These are phyloP conservation scores for Orius insidiosus DNA, from an alignment of 1,140 invertebrate species.

Conservation along the genomic window DNA sequence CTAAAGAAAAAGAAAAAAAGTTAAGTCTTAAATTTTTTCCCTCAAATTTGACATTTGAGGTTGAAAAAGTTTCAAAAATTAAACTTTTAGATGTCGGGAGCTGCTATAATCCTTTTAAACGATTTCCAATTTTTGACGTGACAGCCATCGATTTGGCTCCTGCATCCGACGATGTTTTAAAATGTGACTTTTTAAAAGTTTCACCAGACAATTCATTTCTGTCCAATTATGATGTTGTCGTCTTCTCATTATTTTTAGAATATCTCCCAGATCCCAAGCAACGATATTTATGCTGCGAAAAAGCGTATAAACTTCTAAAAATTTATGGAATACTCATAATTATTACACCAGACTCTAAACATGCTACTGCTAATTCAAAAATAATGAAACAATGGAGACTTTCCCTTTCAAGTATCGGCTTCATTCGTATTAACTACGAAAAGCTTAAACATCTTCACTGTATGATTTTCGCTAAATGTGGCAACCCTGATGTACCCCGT, in stretches of 20 bases:
- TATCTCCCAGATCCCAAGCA: slow-evolving; percentile 67
- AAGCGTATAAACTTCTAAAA: slow-evolving; percentile 59
- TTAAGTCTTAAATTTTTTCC: slow-evolving; percentile 8
- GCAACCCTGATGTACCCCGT: slow-evolving; percentile 32
- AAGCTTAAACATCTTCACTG: slow-evolving; percentile 78
- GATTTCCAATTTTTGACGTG: slow-evolving; percentile 48
- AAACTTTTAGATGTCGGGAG: slow-evolving; percentile 78
- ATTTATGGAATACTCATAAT: slow-evolving; percentile 62
- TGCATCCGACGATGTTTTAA: slow-evolving; percentile 45
- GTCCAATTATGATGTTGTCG: slow-evolving; percentile 51
- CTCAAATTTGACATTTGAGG: not conserved
- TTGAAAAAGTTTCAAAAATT: slow-evolving; percentile 22
- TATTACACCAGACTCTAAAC: slow-evolving; percentile 81
- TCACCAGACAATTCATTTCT: slow-evolving; percentile 21
- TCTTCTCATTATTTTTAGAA: slow-evolving; percentile 78
- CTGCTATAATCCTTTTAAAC: slow-evolving; percentile 77
- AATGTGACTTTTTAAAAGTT: slow-evolving; percentile 68
- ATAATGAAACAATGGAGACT: slow-evolving; percentile 76
- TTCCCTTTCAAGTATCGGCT: slow-evolving; percentile 57
- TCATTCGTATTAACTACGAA: slow-evolving; percentile 61
- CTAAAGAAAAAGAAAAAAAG: slow-evolving; percentile 9
- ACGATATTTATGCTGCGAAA: slow-evolving; percentile 54
- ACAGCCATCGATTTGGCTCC: slow-evolving; percentile 69
- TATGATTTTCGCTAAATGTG: slow-evolving; percentile 64
- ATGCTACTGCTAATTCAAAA: slow-evolving; percentile 57